Conservation (phyloP, 1,140 invertebrate genomes). For the Rhyzopertha dominica region DNA sequence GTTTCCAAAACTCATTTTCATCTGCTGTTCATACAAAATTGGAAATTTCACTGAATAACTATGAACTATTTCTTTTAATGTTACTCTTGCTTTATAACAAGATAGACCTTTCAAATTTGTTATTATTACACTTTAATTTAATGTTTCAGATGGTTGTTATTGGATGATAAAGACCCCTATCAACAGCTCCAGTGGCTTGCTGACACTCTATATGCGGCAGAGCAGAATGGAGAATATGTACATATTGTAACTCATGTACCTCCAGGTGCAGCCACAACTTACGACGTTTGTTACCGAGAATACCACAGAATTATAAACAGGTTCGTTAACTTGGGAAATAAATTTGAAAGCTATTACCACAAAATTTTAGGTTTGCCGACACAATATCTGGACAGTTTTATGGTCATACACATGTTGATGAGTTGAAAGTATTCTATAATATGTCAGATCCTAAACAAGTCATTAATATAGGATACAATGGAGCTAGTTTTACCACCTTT, state of each 20-base stretch:
- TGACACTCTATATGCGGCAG: slow-evolving; percentile 61
- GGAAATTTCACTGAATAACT: no score
- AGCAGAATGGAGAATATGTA: slow-evolving; percentile 64
- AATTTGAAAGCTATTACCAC: neutral
- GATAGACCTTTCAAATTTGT: no score
- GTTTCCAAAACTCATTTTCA: no score
- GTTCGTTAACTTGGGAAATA: slow-evolving; percentile 29
- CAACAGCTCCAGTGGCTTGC: slow-evolving; percentile 72
- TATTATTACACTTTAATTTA: neutral
- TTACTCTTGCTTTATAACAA: no score
- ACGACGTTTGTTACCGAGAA: slow-evolving; percentile 60
- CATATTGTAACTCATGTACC: slow-evolving; percentile 81
- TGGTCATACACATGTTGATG: slow-evolving; percentile 75
- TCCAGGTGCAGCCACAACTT: slow-evolving; percentile 62
- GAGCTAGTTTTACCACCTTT: slow-evolving; percentile 65
- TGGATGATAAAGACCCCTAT: slow-evolving; percentile 55
- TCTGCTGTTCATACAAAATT: no score
- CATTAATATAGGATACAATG: slow-evolving; percentile 69
- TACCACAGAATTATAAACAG: slow-evolving; percentile 56
- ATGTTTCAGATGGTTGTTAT: slow-evolving; percentile 54
- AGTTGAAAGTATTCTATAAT: slow-evolving; percentile 64
- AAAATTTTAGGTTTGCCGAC: slow-evolving; percentile 44
- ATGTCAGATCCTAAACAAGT: slow-evolving; percentile 33
- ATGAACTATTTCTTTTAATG: no score
- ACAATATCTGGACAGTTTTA: slow-evolving; percentile 75